Evolutionary conservation across 2,797 vertebrate species (phyloP).

Genomic region (Chiloscyllium punctatum): DNA sequence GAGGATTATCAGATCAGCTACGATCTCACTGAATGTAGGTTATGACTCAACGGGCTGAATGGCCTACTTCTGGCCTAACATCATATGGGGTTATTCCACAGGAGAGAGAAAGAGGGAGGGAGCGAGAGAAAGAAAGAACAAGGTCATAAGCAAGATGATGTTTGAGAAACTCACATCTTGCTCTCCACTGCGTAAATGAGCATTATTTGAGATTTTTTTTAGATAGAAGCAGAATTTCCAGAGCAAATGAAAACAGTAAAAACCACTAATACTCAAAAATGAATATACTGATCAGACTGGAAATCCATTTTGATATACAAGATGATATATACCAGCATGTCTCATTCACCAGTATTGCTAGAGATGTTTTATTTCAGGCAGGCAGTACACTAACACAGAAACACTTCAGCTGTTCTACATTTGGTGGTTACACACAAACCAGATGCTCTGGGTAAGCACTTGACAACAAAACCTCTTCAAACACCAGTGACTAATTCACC

Average conservation of each 20-base stretch:
- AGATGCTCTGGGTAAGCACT: constrained; percentile 42
- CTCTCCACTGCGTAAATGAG: not conserved
- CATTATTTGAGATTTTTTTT: not conserved
- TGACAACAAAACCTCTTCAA: constrained; percentile 45
- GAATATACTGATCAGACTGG: too few relatives aligned
- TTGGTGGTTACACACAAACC: constrained; percentile 45
- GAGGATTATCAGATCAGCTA: too few relatives aligned
- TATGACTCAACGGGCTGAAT: too few relatives aligned
- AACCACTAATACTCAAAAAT: too few relatives aligned
- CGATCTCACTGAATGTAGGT: too few relatives aligned
- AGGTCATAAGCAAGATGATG: not conserved
- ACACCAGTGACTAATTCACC: constrained; percentile 48
- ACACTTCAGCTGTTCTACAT: constrained; percentile 48
- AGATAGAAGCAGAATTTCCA: not conserved
- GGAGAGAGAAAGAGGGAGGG: not conserved
- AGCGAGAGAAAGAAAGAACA: not conserved
- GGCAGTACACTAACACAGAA: constrained; percentile 45
- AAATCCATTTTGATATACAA: too few relatives aligned
- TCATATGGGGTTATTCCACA: too few relatives aligned
- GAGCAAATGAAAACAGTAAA: too few relatives aligned
- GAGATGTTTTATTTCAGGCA: not conserved
- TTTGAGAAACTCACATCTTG: not conserved
- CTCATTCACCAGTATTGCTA: too few relatives aligned
- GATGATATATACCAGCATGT: too few relatives aligned
- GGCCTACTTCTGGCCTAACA: too few relatives aligned